Evolutionary conservation across 2,888 invertebrate species (phyloP).

Genomic region (Netelia inedita): DNA sequence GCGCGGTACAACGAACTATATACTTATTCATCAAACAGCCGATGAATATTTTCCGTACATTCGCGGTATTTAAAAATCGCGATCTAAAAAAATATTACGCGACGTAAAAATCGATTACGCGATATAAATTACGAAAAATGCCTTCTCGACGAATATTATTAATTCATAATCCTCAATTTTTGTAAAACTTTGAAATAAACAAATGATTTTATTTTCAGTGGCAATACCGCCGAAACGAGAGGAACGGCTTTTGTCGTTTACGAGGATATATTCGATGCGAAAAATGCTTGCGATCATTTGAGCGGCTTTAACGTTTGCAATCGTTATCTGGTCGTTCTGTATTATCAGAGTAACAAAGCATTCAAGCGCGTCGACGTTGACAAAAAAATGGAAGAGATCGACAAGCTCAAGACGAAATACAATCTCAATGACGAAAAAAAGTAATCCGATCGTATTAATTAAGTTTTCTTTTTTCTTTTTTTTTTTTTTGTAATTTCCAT

Average conservation of each 20-base stretch:
- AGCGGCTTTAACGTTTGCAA: constrained; percentile 99
- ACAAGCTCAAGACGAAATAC: constrained; percentile 97
- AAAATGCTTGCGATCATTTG: constrained; percentile 99
- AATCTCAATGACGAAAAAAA: constrained; percentile 83
- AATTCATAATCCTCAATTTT: too few species aligned
- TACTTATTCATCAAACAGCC: too few species aligned
- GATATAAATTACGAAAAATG: too few species aligned
- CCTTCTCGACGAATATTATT: too few species aligned
- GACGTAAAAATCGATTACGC: too few species aligned
- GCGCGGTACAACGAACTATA: too few species aligned
- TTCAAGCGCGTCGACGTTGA: constrained; percentile 98
- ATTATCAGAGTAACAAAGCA: constrained; percentile 98
- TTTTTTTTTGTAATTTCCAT: constrained; percentile 1
- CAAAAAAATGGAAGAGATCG: constrained; percentile 98
- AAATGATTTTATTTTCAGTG: constrained; percentile 87
- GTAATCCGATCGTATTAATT: constrained; percentile 60
- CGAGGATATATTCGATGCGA: constrained; percentile 99
- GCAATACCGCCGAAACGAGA: constrained; percentile 98
- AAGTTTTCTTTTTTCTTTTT: too few species aligned
- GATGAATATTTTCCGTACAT: too few species aligned
- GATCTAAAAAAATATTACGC: too few species aligned
- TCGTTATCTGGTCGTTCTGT: constrained; percentile 98
- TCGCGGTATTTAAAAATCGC: too few species aligned
- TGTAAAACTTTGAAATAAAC: too few species aligned
- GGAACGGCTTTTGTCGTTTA: constrained; percentile 99